A percentile compares a stretch with the other conserved stretches of the same genome.
Conservation (phyloP, 2,888 invertebrate species). For the Pseudanteris insignis region DNA sequence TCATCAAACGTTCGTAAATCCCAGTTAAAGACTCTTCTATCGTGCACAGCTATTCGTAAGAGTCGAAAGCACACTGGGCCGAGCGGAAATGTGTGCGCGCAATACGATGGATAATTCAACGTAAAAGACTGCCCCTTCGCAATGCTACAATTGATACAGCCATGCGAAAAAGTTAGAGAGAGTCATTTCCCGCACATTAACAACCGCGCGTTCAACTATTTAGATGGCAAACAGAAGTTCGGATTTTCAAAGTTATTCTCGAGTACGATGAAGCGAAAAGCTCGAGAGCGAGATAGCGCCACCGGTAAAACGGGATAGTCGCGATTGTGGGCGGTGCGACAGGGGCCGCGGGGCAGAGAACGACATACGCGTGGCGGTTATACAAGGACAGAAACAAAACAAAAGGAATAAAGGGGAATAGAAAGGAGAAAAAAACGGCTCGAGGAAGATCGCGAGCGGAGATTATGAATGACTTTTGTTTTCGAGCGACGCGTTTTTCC, state of each 20-base stretch:
- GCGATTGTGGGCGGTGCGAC: no score
- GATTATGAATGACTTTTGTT: conserved; percentile 39
- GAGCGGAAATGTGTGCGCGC: conserved; percentile 27
- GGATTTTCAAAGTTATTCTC: conserved; percentile 35
- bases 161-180: no score
- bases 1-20: no score
- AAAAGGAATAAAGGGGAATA: neutral
- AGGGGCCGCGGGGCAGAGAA: neutral
- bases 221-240: conserved; percentile 51
- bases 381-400: no score
- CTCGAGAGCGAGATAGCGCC: neutral
- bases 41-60: no score
- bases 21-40: no score
- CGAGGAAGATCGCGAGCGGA: conserved; percentile 25
- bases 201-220: conserved; percentile 51
- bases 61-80: no score
- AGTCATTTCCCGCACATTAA: conserved; percentile 51
- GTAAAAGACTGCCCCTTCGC: conserved; percentile 49
- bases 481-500: conserved; percentile 34
- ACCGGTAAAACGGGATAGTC: neutral
- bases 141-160: conserved; percentile 51
- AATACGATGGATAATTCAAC: conserved; percentile 55
- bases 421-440: conserved; percentile 11
- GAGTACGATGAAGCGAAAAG: conserved; percentile 21
- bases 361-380: no score